Evolutionary conservation across 2,113 vertebrate genomes (phyloP).

Genomic region (Empidonax alnorum): DNA sequence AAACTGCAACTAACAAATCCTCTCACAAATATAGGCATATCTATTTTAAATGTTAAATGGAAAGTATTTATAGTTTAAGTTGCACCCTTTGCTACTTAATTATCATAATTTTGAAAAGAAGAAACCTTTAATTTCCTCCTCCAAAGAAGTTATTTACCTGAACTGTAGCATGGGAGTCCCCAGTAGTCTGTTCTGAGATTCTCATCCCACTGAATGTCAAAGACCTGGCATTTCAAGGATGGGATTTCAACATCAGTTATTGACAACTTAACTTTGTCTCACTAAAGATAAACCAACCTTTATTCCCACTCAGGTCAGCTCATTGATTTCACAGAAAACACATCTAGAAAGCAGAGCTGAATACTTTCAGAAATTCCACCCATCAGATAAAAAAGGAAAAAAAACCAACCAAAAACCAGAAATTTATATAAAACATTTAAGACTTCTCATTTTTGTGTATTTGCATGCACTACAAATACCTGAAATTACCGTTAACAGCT

Average conservation of each 20-base stretch:
- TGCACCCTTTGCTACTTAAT: constrained; percentile 24
- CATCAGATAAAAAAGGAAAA: background rate
- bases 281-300: constrained; percentile 55
- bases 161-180: constrained; percentile 17
- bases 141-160: constrained; percentile 43
- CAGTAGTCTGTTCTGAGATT: constrained; percentile 36
- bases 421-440: background rate
- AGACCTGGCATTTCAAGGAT: constrained; percentile 13
- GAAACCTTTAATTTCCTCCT: constrained; percentile 10
- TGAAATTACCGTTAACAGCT: background rate
- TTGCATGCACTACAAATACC: background rate
- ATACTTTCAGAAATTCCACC: constrained; percentile 19
- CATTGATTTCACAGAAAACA: constrained; percentile 41
- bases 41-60: constrained; percentile 39
- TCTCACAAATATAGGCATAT: constrained; percentile 1
- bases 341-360: constrained; percentile 28
- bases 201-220: constrained; percentile 62
- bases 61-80: constrained; percentile 47
- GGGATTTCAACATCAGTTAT: constrained; percentile 31
- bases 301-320: constrained; percentile 59
- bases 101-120: constrained; percentile 26
- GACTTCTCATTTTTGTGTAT: background rate
- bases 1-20: constrained; percentile 4
- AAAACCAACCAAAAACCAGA: background rate
- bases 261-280: constrained; percentile 48